A percentile compares a stretch with the other conserved stretches of the same genome.
phyloP scores from a whole-genome alignment of 2,113 vertebrate species.

The Crypturellus undulatus region DNA sequence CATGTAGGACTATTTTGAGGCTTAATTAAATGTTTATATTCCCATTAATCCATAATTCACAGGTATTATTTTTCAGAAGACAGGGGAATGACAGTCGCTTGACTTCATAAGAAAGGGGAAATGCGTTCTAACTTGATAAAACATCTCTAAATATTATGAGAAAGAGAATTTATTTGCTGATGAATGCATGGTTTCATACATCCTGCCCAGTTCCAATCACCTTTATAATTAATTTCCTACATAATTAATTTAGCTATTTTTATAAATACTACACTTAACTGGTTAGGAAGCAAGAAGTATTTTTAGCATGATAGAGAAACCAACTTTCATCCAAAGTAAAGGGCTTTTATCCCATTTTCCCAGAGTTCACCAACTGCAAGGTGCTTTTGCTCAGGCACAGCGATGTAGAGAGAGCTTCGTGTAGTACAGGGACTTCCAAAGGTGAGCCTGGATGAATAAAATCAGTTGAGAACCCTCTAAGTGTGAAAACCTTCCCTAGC shows the following conservation, averaged over 20 bases:
- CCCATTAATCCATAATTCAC: background rate
- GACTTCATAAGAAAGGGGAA: background rate
- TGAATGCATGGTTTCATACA: background rate
- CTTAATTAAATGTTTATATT: constrained; percentile 45
- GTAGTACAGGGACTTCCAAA: background rate
- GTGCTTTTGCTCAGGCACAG: background rate
- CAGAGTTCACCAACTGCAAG: background rate
- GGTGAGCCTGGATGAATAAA: background rate
- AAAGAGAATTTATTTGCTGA: background rate
- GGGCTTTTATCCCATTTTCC: background rate
- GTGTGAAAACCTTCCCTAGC: background rate
- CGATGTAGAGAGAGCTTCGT: background rate
- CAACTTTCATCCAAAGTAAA: background rate
- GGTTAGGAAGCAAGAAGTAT: background rate
- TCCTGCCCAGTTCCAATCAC: background rate
- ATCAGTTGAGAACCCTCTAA: background rate
- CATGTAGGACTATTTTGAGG: background rate
- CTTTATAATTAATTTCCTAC: background rate
- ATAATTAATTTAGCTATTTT: background rate
- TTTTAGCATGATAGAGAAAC: background rate
- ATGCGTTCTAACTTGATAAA: background rate
- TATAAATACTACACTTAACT: background rate
- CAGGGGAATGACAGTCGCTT: background rate
- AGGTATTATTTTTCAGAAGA: background rate
- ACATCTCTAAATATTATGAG: background rate